Conservation (phyloP, 2,797 vertebrate species). For the Catamblyrhynchus diadema region DNA sequence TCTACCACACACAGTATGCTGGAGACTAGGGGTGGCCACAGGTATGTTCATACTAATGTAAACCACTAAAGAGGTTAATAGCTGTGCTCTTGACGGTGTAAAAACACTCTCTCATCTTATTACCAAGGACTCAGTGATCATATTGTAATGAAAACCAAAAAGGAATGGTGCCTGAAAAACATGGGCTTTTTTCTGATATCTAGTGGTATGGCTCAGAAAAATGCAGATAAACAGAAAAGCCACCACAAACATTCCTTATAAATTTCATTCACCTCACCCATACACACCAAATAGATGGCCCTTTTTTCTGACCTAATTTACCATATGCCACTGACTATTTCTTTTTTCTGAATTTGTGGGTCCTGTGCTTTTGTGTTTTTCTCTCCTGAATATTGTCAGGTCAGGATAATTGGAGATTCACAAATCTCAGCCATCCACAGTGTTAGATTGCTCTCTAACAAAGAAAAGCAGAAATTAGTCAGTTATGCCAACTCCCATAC, state of each 20-base stretch:
- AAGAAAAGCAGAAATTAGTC: neutral
- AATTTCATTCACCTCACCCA: neutral
- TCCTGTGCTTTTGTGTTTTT: neutral
- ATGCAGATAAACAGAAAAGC: neutral
- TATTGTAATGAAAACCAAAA: neutral
- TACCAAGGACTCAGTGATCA: neutral
- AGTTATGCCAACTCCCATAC: neutral
- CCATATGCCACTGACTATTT: neutral
- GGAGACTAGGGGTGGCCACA: neutral
- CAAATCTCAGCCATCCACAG: neutral
- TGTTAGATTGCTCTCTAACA: neutral
- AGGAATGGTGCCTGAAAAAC: neutral
- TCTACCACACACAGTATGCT: neutral
- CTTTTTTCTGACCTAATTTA: neutral
- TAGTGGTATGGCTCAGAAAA: neutral
- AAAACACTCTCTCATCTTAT: neutral
- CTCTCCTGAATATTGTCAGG: neutral
- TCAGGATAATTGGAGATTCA: neutral
- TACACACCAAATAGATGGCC: fast-evolving
- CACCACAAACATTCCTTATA: neutral
- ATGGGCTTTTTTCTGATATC: neutral
- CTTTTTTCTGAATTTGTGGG: neutral
- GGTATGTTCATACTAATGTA: neutral
- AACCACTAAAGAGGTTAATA: neutral
- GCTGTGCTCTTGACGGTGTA: neutral